Percentiles rank a stretch among this genome's conserved stretches.
Evolutionary conservation across 2,113 vertebrate genomes (phyloP).

Genomic region (Gobius niger): DNA sequence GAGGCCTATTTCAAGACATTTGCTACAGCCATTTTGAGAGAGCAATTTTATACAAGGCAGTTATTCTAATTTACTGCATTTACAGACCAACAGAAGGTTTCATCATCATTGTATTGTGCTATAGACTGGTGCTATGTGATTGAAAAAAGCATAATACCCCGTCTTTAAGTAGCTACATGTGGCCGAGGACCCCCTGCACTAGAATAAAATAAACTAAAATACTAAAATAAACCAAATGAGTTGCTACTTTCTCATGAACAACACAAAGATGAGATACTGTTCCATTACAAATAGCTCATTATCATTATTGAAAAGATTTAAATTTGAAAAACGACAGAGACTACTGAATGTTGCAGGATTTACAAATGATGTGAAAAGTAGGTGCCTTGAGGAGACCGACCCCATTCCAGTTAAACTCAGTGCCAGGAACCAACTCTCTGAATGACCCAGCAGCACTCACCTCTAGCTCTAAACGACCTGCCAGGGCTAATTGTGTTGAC

Average conservation of each 20-base stretch:
- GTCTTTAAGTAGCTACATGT: too few relatives aligned
- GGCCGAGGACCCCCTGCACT: too few relatives aligned
- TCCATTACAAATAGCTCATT: neutral
- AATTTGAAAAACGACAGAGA: constrained; percentile 4
- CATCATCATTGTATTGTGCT: too few relatives aligned
- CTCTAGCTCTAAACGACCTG: constrained; percentile 44
- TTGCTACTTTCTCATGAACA: neutral
- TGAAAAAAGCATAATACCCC: too few relatives aligned
- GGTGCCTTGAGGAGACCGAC: neutral
- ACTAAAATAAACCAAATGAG: neutral
- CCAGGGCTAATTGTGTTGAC: constrained; percentile 43
- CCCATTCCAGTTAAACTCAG: neutral
- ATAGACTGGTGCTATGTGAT: too few relatives aligned
- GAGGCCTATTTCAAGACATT: too few relatives aligned
- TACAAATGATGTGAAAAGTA: constrained; percentile 7
- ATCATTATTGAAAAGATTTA: constrained; percentile 9
- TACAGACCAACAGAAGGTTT: too few relatives aligned
- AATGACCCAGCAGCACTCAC: constrained; percentile 18
- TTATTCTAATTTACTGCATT: too few relatives aligned
- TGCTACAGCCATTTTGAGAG: too few relatives aligned
- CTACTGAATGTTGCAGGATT: constrained; percentile 7
- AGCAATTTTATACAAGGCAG: too few relatives aligned
- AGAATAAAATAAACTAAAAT: neutral
- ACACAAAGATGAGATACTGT: too few relatives aligned
- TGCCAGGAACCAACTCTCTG: constrained; percentile 43